phyloP scores from a whole-genome alignment of 2,888 invertebrate genomes.

The Yponomeuta sedellus region DNA sequence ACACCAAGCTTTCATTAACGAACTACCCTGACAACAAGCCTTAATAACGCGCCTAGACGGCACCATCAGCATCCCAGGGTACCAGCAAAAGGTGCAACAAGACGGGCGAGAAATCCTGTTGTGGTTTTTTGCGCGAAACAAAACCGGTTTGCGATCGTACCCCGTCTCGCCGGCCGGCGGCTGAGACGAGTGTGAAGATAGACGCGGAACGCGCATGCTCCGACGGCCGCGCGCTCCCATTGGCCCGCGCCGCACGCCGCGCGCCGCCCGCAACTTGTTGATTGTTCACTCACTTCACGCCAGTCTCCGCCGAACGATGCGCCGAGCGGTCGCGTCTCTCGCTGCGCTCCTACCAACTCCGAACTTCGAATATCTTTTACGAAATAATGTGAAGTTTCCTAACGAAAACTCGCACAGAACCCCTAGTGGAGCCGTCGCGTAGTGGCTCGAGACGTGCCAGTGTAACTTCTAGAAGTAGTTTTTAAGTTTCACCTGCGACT shows the following conservation, averaged over 20 bases:
- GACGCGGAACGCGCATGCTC: constrained; percentile 65
- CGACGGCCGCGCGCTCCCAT: constrained; percentile 33
- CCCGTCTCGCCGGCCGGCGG: constrained; percentile 14
- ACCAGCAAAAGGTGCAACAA: constrained; percentile 1
- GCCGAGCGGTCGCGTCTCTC: constrained; percentile 57
- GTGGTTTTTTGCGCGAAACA: constrained; percentile 68
- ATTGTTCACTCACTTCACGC: constrained; percentile 70
- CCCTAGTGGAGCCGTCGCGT: constrained; percentile 32
- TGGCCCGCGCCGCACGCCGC: constrained; percentile 29
- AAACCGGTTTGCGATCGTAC: constrained; percentile 53
- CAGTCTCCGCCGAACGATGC: constrained; percentile 66
- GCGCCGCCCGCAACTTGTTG: constrained; percentile 70
- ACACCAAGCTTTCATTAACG: background rate
- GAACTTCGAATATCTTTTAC: constrained; percentile 70
- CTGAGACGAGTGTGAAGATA: constrained; percentile 52
- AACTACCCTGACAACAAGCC: background rate
- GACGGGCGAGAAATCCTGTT: constrained; percentile 35
- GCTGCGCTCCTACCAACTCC: constrained; percentile 48
- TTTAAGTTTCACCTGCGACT: constrained; percentile 59
- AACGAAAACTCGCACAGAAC: constrained; percentile 52
- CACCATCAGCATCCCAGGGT: background rate
- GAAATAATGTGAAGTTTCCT: constrained; percentile 72
- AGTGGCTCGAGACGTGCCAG: constrained; percentile 47
- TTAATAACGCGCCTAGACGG: background rate
- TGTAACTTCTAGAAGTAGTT: constrained; percentile 51